These are phyloP conservation scores for Globodera rostochiensis DNA, from an alignment of 1,140 invertebrate species.

Conservation along the genomic window DNA sequence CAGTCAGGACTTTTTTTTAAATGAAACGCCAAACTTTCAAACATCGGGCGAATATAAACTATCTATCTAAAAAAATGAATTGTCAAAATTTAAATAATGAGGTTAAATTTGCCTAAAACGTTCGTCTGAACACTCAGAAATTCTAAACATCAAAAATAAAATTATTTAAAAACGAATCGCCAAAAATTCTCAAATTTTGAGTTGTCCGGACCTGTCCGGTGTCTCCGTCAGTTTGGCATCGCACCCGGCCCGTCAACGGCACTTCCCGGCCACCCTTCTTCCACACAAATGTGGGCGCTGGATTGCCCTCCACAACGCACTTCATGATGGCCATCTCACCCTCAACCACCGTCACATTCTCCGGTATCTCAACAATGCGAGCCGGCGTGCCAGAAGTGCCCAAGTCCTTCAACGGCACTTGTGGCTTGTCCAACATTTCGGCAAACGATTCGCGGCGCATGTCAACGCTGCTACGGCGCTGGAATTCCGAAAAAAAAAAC, in stretches of 20 bases:
- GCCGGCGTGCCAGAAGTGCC: slow-evolving; percentile 58
- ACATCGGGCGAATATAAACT: too few species aligned
- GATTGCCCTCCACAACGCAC: slow-evolving; percentile 74
- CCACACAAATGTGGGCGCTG: slow-evolving; percentile 90
- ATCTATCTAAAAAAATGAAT: too few species aligned
- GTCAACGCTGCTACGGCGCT: slow-evolving; percentile 63
- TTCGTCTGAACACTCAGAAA: too few species aligned
- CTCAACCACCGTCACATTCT: slow-evolving; percentile 64
- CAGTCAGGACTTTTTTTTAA: too few species aligned
- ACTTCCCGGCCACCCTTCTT: slow-evolving; percentile 76
- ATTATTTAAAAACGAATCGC: too few species aligned
- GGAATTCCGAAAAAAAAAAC: slow-evolving; percentile 25
- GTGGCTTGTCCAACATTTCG: slow-evolving; percentile 62
- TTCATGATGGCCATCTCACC: slow-evolving; percentile 61
- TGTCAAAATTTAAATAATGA: too few species aligned
- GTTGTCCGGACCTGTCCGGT: neutral
- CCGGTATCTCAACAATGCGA: slow-evolving; percentile 64
- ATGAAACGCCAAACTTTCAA: too few species aligned
- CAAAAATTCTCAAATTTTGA: too few species aligned
- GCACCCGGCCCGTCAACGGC: slow-evolving; percentile 18
- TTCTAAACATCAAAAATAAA: too few species aligned
- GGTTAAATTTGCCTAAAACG: too few species aligned
- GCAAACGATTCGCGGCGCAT: slow-evolving; percentile 63
- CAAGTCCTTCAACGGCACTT: slow-evolving; percentile 58
- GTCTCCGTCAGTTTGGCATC: slow-evolving; percentile 26